Conservation (phyloP, 2,797 vertebrate species). For the Halcyon leucocephala region DNA sequence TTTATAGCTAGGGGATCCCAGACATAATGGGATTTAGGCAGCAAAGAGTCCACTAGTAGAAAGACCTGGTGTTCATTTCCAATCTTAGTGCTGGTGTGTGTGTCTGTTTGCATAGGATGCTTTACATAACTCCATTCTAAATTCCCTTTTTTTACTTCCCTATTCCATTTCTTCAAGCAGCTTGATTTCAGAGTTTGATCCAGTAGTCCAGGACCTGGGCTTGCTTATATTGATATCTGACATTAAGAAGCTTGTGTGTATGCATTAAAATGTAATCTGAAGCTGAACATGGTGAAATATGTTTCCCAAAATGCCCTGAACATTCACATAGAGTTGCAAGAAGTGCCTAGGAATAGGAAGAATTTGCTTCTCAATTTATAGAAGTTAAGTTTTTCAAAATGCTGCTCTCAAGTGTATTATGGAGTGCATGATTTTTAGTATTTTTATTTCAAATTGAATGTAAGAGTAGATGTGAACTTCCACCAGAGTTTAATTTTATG, state of each 20-base stretch:
- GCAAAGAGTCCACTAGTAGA: not conserved
- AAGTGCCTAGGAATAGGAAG: not conserved
- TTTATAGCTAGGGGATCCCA: not conserved
- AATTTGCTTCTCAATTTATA: not conserved
- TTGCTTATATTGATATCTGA: not conserved
- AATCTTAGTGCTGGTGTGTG: too few species aligned
- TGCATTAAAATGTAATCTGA: not conserved
- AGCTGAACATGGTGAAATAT: not conserved
- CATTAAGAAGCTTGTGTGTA: not conserved
- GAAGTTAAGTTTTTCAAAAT: not conserved
- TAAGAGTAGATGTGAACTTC: too few species aligned
- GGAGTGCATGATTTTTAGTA: too few species aligned
- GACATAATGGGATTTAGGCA: not conserved
- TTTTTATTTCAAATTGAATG: too few species aligned
- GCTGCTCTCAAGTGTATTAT: too few species aligned
- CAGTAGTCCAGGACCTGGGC: not conserved
- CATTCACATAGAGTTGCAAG: not conserved
- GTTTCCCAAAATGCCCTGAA: not conserved
- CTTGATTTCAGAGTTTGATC: not conserved
- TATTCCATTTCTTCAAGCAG: not conserved
- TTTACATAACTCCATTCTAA: not conserved
- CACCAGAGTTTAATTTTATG: too few species aligned
- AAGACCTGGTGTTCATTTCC: not conserved
- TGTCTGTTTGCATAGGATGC: not conserved
- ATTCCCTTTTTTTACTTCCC: not conserved